Conservation (phyloP, 2,113 vertebrate species). For the Chaetura pelagica region DNA sequence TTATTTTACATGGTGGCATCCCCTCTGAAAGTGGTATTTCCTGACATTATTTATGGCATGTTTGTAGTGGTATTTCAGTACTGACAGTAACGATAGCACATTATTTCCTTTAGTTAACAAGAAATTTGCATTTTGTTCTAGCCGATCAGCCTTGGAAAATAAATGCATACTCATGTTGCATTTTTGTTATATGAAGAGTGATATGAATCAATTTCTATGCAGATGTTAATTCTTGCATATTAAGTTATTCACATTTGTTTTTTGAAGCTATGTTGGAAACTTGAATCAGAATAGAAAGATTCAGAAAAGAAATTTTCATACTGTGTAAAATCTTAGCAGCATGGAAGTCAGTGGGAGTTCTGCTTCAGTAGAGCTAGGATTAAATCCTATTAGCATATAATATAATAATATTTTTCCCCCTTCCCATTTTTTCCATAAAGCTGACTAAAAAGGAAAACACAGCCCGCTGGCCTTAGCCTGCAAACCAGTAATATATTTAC, state of each 20-base stretch:
- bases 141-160: constrained; percentile 22
- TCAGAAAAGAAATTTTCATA: constrained; percentile 5
- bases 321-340: neutral
- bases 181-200: neutral
- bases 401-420: neutral
- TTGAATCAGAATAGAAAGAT: constrained; percentile 25
- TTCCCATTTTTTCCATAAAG: neutral
- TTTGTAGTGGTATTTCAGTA: constrained; percentile 36
- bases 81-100: neutral
- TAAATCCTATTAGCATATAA: constrained; percentile 28
- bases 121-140: constrained; percentile 20
- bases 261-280: constrained; percentile 33
- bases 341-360: neutral
- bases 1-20: constrained; percentile 38
- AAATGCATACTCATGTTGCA: neutral
- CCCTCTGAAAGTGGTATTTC: constrained; percentile 14
- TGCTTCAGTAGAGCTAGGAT: constrained; percentile 10
- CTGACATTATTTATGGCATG: constrained; percentile 29
- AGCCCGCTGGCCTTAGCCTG: neutral
- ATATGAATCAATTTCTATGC: constrained; percentile 43
- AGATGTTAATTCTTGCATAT: constrained; percentile 37
- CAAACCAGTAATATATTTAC: neutral
- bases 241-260: constrained; percentile 53
- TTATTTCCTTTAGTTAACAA: constrained; percentile 18
- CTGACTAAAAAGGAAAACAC: neutral